phyloP scores from a whole-genome alignment of 2,113 vertebrate species.

The Parus major region DNA sequence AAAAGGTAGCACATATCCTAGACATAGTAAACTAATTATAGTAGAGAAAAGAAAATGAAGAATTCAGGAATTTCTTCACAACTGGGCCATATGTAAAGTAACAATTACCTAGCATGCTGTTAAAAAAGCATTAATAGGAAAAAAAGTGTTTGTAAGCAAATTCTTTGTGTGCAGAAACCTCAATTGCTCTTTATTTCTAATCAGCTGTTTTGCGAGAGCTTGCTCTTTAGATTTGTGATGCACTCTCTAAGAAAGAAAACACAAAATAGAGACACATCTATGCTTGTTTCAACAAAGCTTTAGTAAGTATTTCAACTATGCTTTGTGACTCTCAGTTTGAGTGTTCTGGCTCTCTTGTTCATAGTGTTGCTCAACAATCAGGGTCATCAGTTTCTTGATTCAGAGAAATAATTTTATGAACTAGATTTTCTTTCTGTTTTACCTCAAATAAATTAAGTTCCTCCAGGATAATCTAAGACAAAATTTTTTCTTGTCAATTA shows the following conservation, averaged over 20 bases:
- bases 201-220: constrained; percentile 21
- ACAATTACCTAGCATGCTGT: not conserved
- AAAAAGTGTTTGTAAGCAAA: not conserved
- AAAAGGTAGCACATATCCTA: not conserved
- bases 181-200: not conserved
- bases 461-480: not conserved
- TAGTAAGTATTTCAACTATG: not conserved
- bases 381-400: not conserved
- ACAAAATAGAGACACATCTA: not conserved
- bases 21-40: not conserved
- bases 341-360: not conserved
- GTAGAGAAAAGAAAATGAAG: not conserved
- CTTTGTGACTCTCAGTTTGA: not conserved
- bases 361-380: not conserved
- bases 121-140: not conserved
- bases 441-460: not conserved
- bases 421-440: not conserved
- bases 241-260: not conserved
- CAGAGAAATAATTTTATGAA: not conserved
- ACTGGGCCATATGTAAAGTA: not conserved
- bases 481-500: not conserved
- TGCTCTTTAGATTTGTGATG: not conserved
- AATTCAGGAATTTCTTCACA: not conserved
- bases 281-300: not conserved
- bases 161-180: not conserved